These are phyloP conservation scores for Kuschelorhynchus macadamiae DNA, from an alignment of 2,888 invertebrate genomes.

Conservation along the genomic window DNA sequence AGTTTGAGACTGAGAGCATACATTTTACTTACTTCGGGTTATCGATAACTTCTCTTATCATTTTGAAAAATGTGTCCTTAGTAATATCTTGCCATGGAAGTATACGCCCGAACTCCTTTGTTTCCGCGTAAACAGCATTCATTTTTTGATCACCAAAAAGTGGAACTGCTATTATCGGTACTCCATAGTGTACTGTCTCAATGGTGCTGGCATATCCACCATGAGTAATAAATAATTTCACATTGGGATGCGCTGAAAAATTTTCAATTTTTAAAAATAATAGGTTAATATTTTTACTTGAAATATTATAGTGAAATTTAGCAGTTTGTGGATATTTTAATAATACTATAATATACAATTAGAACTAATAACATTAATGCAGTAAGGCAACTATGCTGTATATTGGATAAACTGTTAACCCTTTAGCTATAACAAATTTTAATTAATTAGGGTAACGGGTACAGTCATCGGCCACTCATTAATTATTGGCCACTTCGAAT, in stretches of 20 bases:
- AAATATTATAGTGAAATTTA: no score
- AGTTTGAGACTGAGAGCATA: no score
- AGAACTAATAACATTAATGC: no score
- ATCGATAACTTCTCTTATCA: slow-evolving; percentile 38
- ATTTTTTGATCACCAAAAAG: slow-evolving; percentile 71
- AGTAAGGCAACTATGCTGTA: no score
- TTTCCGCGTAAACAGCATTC: slow-evolving; percentile 68
- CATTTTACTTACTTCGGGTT: slow-evolving; percentile 43
- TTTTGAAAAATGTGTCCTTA: slow-evolving; percentile 13
- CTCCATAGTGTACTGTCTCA: slow-evolving; percentile 72
- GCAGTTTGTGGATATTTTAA: no score
- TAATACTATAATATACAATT: no score
- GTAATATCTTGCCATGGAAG: slow-evolving; percentile 68
- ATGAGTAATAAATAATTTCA: slow-evolving; percentile 73
- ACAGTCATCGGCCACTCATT: no score
- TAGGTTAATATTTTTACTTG: background rate
- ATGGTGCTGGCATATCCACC: slow-evolving; percentile 73
- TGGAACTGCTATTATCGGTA: slow-evolving; percentile 71
- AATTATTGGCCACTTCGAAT: no score
- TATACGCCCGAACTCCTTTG: slow-evolving; percentile 56
- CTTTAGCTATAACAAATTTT: no score
- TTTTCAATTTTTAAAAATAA: background rate
- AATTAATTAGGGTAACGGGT: no score
- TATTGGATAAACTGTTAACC: no score
- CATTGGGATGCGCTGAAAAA: slow-evolving; percentile 70